Evolutionary conservation across 2,888 invertebrate genomes (phyloP).

Genomic region (Smittia aterrima): DNA sequence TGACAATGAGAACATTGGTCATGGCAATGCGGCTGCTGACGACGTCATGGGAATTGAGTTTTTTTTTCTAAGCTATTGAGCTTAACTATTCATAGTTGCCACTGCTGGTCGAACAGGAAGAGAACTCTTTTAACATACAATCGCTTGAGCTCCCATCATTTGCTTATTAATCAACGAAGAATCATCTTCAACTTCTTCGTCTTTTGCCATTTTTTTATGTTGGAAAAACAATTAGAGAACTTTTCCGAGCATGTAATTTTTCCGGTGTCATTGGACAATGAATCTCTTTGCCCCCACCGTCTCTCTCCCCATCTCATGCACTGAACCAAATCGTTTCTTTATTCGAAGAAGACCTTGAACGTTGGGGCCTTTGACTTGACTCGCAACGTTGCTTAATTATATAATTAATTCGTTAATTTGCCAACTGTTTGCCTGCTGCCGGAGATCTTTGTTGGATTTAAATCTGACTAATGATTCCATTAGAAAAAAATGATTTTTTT

Average conservation of each 20-base stretch:
- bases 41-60: conserved; percentile 39
- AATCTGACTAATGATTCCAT: neutral
- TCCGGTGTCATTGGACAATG: conserved; percentile 35
- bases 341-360: conserved; percentile 12
- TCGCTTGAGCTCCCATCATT: conserved; percentile 32
- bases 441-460: neutral
- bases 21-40: conserved; percentile 22
- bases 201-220: conserved; percentile 5
- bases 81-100: conserved; percentile 24
- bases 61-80: conserved; percentile 4
- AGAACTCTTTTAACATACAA: conserved; percentile 23
- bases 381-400: neutral
- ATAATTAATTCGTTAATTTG: conserved; percentile 27
- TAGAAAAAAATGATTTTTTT: neutral
- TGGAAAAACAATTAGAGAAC: conserved; percentile 32
- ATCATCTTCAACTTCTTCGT: neutral
- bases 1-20: conserved; percentile 41
- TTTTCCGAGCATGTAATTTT: conserved; percentile 38
- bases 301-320: neutral
- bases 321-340: conserved; percentile 23
- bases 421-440: neutral
- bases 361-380: neutral
- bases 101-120: neutral
- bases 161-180: conserved; percentile 26
- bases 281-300: neutral